Conservation (phyloP, 2,888 invertebrate genomes). For the Cyclophora punctaria region DNA sequence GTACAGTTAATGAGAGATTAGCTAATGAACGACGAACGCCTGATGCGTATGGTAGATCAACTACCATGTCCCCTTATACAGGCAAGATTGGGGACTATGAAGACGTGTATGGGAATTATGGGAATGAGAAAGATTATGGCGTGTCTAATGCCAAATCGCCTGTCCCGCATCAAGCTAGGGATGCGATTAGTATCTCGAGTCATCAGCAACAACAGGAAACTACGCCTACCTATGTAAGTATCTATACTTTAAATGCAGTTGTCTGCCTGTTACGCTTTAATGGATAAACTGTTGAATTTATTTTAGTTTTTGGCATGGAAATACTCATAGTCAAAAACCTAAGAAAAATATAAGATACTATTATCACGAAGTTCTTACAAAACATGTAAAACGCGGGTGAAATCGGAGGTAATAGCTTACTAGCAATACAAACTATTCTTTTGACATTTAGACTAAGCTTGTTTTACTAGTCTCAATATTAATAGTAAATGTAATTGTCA, state of each 20-base stretch:
- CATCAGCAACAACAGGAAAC: slow-evolving; percentile 44
- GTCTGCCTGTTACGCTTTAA: too few relatives aligned
- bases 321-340: too few relatives aligned
- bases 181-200: slow-evolving; percentile 43
- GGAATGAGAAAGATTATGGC: slow-evolving; percentile 50
- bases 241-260: too few relatives aligned
- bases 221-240: slow-evolving; percentile 44
- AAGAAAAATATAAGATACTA: too few relatives aligned
- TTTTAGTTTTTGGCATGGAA: too few relatives aligned
- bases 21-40: slow-evolving; percentile 83
- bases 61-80: slow-evolving; percentile 59
- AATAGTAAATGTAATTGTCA: slow-evolving; percentile 3
- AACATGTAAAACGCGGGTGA: too few relatives aligned
- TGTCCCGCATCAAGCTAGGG: slow-evolving; percentile 60
- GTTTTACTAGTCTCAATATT: too few relatives aligned
- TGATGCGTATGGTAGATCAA: slow-evolving; percentile 85
- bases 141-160: slow-evolving; percentile 77
- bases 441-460: too few relatives aligned
- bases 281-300: too few relatives aligned
- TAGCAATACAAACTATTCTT: too few relatives aligned
- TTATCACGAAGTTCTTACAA: too few relatives aligned
- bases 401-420: too few relatives aligned
- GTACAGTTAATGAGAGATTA: slow-evolving; percentile 49
- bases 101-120: slow-evolving; percentile 77
- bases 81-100: slow-evolving; percentile 81